Base-by-base conservation (phyloP, 1,140 invertebrate genomes). In the Venturia canescens region DNA sequence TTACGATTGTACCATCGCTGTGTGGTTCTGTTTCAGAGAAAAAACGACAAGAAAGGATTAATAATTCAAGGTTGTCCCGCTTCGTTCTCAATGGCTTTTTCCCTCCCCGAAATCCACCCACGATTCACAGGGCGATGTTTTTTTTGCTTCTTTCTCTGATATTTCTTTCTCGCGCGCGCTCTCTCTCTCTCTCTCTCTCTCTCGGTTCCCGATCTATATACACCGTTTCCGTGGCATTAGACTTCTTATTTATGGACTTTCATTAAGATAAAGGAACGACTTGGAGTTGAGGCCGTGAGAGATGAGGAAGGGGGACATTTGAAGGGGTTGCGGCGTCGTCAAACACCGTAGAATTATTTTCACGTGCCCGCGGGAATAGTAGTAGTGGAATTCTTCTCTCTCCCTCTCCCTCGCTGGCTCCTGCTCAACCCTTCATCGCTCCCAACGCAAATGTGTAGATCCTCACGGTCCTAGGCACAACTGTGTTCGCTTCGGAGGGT, bases 231-330 rank as follows among this genome's bases (percentile, higher is more conserved):
- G 84, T 89, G 84, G 88, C 89, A 90, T 92, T 91, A 91, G 89
- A 84, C 85, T 87, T 84, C 87, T 91, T 92, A 91, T 92, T 92
- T 91, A 92, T 92, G 88, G 89, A 86, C 86, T 91, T 91, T 91
- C 90, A 91, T 91, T 91, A 91, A 91, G 90, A 91, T 91, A 90
- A 91, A 88, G 87, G 76, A 80, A 89, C 57, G 79, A 44, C 53
- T 60, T 63, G 74, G 53, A 76, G 44, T 74, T n/a, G 60, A 57
- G 53, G 53, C 18, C 6, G 13, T n/a, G 23, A 66, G 60, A 26
- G 60, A 66, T 23, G 21, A 27, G 66, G n/a, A 15, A 23, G 2
- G 18, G 29, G 71, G 50, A 27, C 15, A 27, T 44, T 66, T 80
- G 70, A 80, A 90, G 89, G 89, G 89, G 88, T 90, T 89, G 82